phyloP scores from a whole-genome alignment of 2,888 invertebrate species.

The Fragum whitleyi region DNA sequence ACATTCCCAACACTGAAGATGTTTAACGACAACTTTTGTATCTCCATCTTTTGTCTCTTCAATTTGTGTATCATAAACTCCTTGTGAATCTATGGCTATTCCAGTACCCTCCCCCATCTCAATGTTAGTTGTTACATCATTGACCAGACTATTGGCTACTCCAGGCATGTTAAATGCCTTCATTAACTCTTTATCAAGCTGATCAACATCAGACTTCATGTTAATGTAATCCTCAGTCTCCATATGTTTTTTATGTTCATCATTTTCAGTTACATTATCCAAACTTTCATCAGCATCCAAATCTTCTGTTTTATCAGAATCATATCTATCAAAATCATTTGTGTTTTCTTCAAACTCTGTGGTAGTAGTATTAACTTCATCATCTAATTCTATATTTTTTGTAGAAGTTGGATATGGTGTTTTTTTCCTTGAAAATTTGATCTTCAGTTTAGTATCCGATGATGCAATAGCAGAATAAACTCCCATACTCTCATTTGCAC shows the following conservation, averaged over 20 bases:
- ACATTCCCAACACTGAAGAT: slow-evolving; percentile 60
- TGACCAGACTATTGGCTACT: background rate
- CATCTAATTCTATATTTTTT: background rate
- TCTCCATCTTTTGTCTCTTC: slow-evolving; percentile 12
- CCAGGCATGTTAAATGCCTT: slow-evolving; percentile 43
- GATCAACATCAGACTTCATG: slow-evolving; percentile 39
- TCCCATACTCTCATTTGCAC: background rate
- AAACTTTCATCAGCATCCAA: slow-evolving; percentile 24
- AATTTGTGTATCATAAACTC: slow-evolving; percentile 14
- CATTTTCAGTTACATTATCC: background rate
- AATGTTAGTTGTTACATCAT: background rate
- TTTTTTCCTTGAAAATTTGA: slow-evolving; percentile 21
- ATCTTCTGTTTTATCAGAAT: slow-evolving; percentile 59
- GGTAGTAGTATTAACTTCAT: slow-evolving; percentile 6
- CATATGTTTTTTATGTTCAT: background rate
- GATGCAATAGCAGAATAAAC: background rate
- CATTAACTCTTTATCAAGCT: slow-evolving; percentile 55
- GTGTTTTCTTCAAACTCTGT: background rate
- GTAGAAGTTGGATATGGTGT: background rate
- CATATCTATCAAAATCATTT: slow-evolving; percentile 24
- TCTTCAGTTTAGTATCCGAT: slow-evolving; percentile 5
- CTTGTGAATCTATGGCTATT: slow-evolving; percentile 5
- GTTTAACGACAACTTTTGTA: slow-evolving; percentile 28
- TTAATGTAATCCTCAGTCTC: background rate
- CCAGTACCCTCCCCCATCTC: slow-evolving; percentile 8